Percentiles rank a stretch among this genome's conserved stretches.
Evolutionary conservation across 2,113 vertebrate species (phyloP).

Genomic region (Lepidothrix coronata): DNA sequence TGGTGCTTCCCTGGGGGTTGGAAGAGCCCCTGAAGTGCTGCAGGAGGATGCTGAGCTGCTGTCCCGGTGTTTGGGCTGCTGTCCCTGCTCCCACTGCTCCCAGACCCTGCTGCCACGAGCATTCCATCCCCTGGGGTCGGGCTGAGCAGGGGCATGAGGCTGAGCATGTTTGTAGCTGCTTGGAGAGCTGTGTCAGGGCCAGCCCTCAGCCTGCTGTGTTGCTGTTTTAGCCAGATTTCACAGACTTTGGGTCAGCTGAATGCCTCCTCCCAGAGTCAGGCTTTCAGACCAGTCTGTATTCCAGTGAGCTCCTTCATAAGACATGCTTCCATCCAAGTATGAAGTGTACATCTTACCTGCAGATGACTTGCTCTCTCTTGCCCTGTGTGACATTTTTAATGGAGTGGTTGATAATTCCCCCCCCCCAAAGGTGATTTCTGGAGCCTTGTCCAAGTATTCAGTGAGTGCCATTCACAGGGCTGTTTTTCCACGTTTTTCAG

Average conservation of each 20-base stretch:
- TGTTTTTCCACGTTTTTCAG: conserved; percentile 68
- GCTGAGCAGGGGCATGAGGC: background rate
- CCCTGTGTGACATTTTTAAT: background rate
- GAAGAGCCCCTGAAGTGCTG: background rate
- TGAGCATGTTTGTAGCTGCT: background rate
- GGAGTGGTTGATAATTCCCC: background rate
- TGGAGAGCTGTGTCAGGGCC: background rate
- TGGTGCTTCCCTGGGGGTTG: background rate
- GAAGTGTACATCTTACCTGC: background rate
- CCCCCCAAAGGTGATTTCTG: background rate
- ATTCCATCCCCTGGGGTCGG: background rate
- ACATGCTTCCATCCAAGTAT: background rate
- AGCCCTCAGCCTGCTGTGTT: background rate
- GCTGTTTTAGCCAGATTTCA: background rate
- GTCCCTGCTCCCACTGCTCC: background rate
- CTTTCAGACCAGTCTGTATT: background rate
- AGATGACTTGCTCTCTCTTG: background rate
- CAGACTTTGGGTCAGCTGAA: background rate
- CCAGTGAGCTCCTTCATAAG: background rate
- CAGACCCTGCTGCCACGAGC: background rate
- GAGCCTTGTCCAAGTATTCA: background rate
- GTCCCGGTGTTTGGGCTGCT: background rate
- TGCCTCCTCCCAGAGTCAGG: background rate
- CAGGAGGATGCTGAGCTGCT: background rate
- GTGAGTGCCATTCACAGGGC: background rate